Conservation (phyloP, 1,140 invertebrate genomes). For the Cotesia typhae region DNA sequence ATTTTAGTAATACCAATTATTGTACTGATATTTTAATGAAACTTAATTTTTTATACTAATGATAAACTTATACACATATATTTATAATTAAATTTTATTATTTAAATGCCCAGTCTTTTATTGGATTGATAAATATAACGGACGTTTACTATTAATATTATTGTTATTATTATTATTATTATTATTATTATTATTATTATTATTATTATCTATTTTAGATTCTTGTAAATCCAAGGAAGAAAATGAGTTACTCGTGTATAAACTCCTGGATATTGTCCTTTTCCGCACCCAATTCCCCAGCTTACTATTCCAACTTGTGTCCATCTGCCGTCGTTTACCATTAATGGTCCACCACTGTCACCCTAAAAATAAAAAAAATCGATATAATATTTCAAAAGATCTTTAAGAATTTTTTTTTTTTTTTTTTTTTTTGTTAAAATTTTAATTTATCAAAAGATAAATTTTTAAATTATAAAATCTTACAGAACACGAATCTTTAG, state of each 20-base stretch:
- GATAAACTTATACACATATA: no score
- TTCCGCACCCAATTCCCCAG: slow-evolving; percentile 93
- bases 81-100: no score
- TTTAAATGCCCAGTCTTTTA: no score
- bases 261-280: slow-evolving; percentile 89
- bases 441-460: no score
- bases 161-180: no score
- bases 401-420: no score
- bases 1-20: neutral
- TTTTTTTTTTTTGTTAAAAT: no score
- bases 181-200: no score
- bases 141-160: neutral
- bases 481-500: slow-evolving; percentile 89
- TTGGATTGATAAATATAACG: no score
- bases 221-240: slow-evolving; percentile 81
- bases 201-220: slow-evolving; percentile 64
- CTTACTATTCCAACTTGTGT: slow-evolving; percentile 89
- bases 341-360: slow-evolving; percentile 90
- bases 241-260: slow-evolving; percentile 82
- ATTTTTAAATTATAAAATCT: slow-evolving; percentile 57
- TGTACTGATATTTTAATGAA: no score
- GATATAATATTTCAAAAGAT: neutral
- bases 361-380: slow-evolving; percentile 69
- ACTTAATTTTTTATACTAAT: no score
- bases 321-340: slow-evolving; percentile 82